These are phyloP conservation scores for Pelochelys cantorii DNA, from an alignment of 2,797 vertebrate species.

Conservation along the genomic window DNA sequence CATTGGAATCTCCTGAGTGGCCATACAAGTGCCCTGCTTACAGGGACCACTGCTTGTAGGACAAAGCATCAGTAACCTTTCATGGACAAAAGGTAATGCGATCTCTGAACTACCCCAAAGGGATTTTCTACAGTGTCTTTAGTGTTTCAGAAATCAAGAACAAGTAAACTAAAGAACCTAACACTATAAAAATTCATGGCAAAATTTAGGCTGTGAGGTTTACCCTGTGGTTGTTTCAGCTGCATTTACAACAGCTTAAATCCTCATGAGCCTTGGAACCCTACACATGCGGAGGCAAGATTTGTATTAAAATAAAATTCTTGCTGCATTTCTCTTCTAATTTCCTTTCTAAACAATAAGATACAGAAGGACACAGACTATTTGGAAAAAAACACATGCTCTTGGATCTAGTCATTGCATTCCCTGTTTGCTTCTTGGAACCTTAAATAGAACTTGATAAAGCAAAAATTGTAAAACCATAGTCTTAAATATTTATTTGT, in stretches of 20 bases:
- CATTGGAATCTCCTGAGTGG: too few relatives aligned
- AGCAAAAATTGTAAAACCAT: neutral
- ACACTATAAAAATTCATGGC: neutral
- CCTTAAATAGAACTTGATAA: neutral
- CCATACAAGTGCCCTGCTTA: too few relatives aligned
- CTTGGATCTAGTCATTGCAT: neutral
- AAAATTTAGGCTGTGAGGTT: neutral
- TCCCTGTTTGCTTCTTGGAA: neutral
- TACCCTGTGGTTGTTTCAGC: neutral
- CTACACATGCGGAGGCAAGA: neutral
- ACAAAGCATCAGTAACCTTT: neutral
- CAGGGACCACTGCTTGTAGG: neutral
- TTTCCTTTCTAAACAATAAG: neutral
- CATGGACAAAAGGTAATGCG: neutral
- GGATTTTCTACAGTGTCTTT: neutral
- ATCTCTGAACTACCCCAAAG: neutral
- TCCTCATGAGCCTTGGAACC: neutral
- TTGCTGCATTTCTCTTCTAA: neutral
- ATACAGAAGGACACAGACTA: neutral
- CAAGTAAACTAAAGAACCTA: neutral
- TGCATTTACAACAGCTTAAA: neutral
- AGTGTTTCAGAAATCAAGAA: neutral
- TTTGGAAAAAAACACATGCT: neutral
- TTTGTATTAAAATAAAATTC: neutral
- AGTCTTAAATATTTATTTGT: neutral